phyloP scores from a whole-genome alignment of 2,888 invertebrate genomes.

The Drosophila trichaetosa region DNA sequence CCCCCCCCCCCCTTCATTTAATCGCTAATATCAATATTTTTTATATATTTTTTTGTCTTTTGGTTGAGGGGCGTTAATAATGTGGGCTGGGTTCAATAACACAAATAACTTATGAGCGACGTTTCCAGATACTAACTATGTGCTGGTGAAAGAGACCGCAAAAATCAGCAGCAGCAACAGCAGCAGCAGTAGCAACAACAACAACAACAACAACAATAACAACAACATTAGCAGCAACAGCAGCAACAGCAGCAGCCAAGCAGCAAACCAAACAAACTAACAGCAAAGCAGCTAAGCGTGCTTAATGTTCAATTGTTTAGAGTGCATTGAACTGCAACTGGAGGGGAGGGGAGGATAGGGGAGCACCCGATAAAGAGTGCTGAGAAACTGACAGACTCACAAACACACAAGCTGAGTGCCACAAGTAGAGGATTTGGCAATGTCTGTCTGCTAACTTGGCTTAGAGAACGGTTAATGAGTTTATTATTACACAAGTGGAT shows the following conservation, averaged over 20 bases:
- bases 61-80: conserved; percentile 58
- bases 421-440: conserved; percentile 6
- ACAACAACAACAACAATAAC: conserved; percentile 5
- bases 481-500: not conserved
- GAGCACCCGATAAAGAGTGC: not conserved
- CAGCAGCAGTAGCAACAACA: rapidly evolving
- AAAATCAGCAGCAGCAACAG: conserved; percentile 5
- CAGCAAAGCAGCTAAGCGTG: conserved; percentile 46
- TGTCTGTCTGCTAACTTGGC: conserved; percentile 5
- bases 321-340: conserved; percentile 54
- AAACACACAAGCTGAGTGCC: conserved; percentile 15
- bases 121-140: conserved; percentile 21
- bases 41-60: not conserved
- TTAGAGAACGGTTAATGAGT: conserved; percentile 2
- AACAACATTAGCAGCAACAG: not conserved
- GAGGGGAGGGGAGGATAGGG: conserved; percentile 8
- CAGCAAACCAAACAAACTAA: conserved; percentile 28
- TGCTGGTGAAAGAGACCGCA: conserved; percentile 44
- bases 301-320: conserved; percentile 65
- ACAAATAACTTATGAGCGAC: conserved; percentile 25
- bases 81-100: conserved; percentile 58
- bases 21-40: conserved; percentile 50
- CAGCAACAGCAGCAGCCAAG: conserved; percentile 23
- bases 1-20: conserved; percentile 20
- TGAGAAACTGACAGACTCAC: conserved; percentile 5